phyloP scores from a whole-genome alignment of 2,113 vertebrate species.

The Malurus melanocephalus region DNA sequence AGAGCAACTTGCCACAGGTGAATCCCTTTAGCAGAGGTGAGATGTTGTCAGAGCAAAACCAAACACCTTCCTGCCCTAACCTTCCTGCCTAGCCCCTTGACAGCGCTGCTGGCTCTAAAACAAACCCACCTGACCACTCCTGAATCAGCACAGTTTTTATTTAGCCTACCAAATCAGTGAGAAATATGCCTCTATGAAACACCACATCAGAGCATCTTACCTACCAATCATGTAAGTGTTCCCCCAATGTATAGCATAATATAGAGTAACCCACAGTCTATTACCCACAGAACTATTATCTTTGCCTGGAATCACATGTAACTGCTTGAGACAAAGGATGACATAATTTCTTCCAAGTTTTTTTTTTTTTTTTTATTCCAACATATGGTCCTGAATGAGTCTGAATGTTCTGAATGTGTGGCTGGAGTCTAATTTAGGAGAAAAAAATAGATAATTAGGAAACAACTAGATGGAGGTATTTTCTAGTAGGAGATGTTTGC shows the following conservation, averaged over 20 bases:
- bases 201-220: background rate
- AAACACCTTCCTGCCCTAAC: background rate
- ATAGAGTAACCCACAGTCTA: background rate
- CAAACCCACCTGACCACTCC: background rate
- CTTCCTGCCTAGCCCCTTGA: background rate
- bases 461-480: background rate
- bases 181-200: background rate
- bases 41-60: background rate
- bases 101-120: background rate
- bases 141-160: background rate
- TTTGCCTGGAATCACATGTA: background rate
- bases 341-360: background rate
- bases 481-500: background rate
- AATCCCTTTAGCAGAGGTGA: background rate
- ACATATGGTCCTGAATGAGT: rapidly evolving
- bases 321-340: background rate
- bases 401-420: background rate
- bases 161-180: background rate
- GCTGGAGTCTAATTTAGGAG: background rate
- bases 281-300: background rate
- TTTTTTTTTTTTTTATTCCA: background rate
- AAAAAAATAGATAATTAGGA: background rate
- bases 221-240: background rate
- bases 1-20: background rate
- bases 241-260: background rate